These are phyloP conservation scores for Spodoptera littoralis DNA, from an alignment of 2,888 invertebrate genomes.

Conservation along the genomic window DNA sequence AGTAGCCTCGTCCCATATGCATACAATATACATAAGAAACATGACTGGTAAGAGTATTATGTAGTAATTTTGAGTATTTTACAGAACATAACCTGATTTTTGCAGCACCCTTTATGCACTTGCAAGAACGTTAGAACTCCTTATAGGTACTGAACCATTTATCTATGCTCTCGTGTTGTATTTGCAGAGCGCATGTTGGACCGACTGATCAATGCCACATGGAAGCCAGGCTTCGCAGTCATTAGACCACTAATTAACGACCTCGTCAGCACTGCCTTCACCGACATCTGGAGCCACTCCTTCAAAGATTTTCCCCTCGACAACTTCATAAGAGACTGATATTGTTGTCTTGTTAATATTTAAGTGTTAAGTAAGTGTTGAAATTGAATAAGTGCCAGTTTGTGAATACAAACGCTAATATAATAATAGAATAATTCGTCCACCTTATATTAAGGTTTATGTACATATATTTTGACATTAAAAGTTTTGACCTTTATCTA, in stretches of 20 bases:
- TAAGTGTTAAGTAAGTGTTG: conserved; percentile 10
- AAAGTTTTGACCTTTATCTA: conserved; percentile 5
- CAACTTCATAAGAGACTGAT: conserved; percentile 86
- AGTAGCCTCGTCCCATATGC: background rate
- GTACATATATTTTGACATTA: conserved; percentile 4
- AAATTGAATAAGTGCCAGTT: conserved; percentile 45
- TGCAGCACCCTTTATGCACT: background rate
- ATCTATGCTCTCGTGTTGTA: no score
- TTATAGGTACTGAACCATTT: no score
- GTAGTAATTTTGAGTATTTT: no score
- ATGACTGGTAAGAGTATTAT: no score
- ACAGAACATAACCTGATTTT: no score
- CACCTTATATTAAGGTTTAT: conserved; percentile 54
- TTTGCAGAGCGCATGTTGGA: conserved; percentile 91
- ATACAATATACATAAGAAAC: background rate
- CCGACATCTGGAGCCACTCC: conserved; percentile 93
- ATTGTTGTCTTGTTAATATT: background rate
- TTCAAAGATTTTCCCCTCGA: conserved; percentile 93
- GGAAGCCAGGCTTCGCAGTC: conserved; percentile 94
- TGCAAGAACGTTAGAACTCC: no score
- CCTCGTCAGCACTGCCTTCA: conserved; percentile 94
- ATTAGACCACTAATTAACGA: conserved; percentile 94
- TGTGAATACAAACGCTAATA: conserved; percentile 35
- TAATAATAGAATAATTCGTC: conserved; percentile 13
- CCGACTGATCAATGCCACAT: conserved; percentile 93